These are phyloP conservation scores for Hemaris fuciformis DNA, from an alignment of 2,888 invertebrate genomes.

Conservation along the genomic window DNA sequence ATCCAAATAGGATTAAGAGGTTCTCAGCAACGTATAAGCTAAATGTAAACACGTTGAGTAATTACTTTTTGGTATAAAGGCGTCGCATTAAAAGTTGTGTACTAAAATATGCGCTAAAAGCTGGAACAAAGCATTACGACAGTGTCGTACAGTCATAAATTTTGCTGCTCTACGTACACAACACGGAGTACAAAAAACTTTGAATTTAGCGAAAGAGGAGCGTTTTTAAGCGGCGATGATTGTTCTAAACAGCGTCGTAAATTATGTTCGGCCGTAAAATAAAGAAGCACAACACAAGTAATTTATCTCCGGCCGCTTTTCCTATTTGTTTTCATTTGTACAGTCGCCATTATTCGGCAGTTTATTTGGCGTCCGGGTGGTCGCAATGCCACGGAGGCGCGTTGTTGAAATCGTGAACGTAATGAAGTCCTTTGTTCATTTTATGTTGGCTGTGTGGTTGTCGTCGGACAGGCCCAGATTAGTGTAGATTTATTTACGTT, in stretches of 20 bases:
- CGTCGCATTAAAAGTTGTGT: neutral
- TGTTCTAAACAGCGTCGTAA: constrained; percentile 44
- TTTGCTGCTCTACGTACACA: neutral
- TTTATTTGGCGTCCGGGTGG: constrained; percentile 54
- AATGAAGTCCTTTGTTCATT: constrained; percentile 58
- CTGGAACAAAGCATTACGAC: neutral
- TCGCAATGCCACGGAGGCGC: constrained; percentile 24
- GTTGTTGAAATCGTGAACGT: constrained; percentile 43
- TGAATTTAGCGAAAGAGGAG: constrained; percentile 20
- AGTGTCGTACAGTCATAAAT: constrained; percentile 13
- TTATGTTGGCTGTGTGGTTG: constrained; percentile 7
- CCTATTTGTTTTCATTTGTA: constrained; percentile 70
- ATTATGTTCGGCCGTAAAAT: constrained; percentile 56
- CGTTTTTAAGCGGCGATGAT: constrained; percentile 37
- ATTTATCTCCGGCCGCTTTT: constrained; percentile 59
- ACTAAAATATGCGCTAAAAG: neutral
- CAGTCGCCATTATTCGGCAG: constrained; percentile 58
- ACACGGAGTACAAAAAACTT: neutral
- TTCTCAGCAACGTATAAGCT: neutral
- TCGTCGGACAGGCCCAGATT: constrained; percentile 3
- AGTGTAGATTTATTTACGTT: constrained; percentile 6
- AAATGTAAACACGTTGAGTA: neutral
- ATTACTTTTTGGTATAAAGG: constrained; percentile 2
- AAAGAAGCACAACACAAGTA: constrained; percentile 48
- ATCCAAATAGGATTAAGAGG: neutral